phyloP scores from a whole-genome alignment of 2,888 invertebrate genomes.

The Petrophora chlorosata region DNA sequence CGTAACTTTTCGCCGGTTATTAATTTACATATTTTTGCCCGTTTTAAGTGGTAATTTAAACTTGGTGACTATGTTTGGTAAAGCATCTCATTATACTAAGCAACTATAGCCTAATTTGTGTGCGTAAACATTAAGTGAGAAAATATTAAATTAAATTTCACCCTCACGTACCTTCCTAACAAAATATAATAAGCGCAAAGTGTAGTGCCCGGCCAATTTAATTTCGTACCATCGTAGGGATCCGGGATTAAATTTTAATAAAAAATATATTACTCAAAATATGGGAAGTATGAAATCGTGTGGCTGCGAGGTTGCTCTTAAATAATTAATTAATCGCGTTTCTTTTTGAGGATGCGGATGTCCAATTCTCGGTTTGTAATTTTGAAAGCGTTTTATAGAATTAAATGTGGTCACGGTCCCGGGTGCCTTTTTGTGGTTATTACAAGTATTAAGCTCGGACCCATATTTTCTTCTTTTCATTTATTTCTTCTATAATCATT shows the following conservation, averaged over 20 bases:
- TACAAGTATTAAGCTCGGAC: too few relatives aligned
- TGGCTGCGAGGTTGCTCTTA: slow-evolving; percentile 19
- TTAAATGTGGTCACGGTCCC: background rate
- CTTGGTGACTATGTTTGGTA: too few relatives aligned
- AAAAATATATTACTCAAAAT: slow-evolving; percentile 33
- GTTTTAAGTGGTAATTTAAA: too few relatives aligned
- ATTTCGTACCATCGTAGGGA: slow-evolving; percentile 22
- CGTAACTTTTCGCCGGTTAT: background rate
- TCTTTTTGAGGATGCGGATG: slow-evolving; percentile 14
- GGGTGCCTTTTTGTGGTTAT: background rate
- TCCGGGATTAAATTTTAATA: slow-evolving; percentile 38
- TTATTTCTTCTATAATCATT: too few relatives aligned
- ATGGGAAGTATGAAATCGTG: slow-evolving; percentile 23
- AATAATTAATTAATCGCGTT: slow-evolving; percentile 30
- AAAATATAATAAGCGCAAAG: slow-evolving; percentile 17
- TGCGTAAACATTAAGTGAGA: slow-evolving; percentile 1
- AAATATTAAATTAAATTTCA: slow-evolving; percentile 15
- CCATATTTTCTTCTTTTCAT: too few relatives aligned
- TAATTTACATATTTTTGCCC: too few relatives aligned
- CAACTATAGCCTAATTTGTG: background rate
- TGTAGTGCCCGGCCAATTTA: slow-evolving; percentile 27
- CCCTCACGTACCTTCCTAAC: slow-evolving; percentile 7
- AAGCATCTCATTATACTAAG: too few relatives aligned
- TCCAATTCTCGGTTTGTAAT: slow-evolving; percentile 14
- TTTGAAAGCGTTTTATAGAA: slow-evolving; percentile 14